Evolutionary conservation across 1,140 invertebrate species (phyloP).

Genomic region (Cotesia chilonis): DNA sequence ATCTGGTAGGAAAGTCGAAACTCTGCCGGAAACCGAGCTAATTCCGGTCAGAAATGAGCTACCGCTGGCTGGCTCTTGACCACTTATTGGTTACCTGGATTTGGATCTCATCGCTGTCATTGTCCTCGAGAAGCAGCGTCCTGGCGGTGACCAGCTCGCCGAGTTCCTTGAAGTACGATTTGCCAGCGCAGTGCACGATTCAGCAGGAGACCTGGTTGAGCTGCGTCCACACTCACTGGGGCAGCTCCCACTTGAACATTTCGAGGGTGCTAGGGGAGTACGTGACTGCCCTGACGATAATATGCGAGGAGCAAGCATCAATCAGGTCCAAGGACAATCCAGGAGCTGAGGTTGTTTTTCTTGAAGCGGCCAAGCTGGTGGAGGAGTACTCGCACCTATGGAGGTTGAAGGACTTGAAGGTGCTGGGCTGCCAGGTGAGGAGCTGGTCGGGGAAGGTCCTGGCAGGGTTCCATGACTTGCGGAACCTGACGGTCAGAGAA

Average conservation of each 20-base stretch:
- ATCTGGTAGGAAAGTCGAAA: conserved; percentile 5
- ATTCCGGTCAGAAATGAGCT: conserved; percentile 24
- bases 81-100: conserved; percentile 38
- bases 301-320: conserved; percentile 70
- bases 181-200: conserved; percentile 85
- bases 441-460: conserved; percentile 77
- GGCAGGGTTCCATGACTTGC: conserved; percentile 76
- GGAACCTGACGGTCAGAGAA: conserved; percentile 83
- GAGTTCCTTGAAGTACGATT: conserved; percentile 74
- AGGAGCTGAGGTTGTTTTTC: no score
- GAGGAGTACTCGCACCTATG: conserved; percentile 82
- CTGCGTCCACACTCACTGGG: conserved; percentile 77
- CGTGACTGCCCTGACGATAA: conserved; percentile 79
- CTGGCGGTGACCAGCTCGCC: conserved; percentile 63
- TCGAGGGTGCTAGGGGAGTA: conserved; percentile 85
- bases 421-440: conserved; percentile 84
- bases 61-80: conserved; percentile 42
- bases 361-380: conserved; percentile 52
- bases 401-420: conserved; percentile 77
- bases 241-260: conserved; percentile 83
- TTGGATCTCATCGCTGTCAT: conserved; percentile 31
- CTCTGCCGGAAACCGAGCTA: conserved; percentile 34
- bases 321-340: conserved; percentile 65
- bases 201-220: conserved; percentile 80
- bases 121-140: conserved; percentile 51